Base-by-base conservation (phyloP, 2,797 vertebrate species). In the Xiphorhynchus erythropygius region DNA sequence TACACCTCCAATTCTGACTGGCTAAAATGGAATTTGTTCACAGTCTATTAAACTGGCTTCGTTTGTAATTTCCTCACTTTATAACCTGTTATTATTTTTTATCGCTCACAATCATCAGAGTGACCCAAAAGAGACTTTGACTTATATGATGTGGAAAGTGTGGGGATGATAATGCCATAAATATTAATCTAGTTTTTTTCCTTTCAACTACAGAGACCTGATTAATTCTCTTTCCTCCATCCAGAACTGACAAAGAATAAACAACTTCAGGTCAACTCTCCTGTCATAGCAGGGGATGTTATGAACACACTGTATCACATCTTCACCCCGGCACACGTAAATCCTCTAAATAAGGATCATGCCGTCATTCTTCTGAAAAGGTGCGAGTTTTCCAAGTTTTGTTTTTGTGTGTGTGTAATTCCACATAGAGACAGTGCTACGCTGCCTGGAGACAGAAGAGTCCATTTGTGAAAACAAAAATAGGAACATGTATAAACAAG, bases 401-500 rank as follows among this genome's bases (percentile, higher is more conserved):
- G 22, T n/a, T 32, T 23, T 24, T 11, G 23, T 57, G 22, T 18
- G 60, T 17, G 9, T 63, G 30, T 46, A 63, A 50, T 69, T 18
- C 46, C 27, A 60, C 3, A 5, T 2, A 55, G 19, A 77, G 60
- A 25, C 9, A 35, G 44, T 87, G 65, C 86, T 35, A 39, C 13
- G 27, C 94, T 93, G 89, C 88, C 89, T 84, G 91, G 90, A 94
- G 53, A 77, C 57, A 84, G 90, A 10, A 55, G 92, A 90, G 49
- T 68, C 83, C 84, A 8, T 83, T 59, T 96, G 76, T 64, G 23
- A 41, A 57, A 82, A 70, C 49, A 57, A 19, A 44, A 37, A 50
- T 90, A 97, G 96, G 94, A 95, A 93, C 47, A 84, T 46, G 79
- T 94, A 97, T 89, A 94, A 96, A 96, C 71, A 96, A 95, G 91